These are phyloP conservation scores for Perca flavescens DNA, from an alignment of 2,113 vertebrate genomes.

Conservation along the genomic window DNA sequence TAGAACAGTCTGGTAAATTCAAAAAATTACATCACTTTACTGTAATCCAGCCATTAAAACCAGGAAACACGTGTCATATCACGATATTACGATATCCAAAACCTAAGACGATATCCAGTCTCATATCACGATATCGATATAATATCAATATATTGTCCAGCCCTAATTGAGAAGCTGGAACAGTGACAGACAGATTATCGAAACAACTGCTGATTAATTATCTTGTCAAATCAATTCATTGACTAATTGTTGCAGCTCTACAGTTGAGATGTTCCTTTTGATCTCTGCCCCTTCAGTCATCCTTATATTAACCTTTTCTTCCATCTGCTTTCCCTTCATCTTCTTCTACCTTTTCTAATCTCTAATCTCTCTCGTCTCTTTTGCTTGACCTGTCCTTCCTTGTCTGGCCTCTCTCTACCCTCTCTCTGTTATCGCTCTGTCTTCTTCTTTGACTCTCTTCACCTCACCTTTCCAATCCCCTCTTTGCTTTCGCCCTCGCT, in stretches of 20 bases:
- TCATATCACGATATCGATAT: too few relatives aligned
- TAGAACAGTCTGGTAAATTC: too few relatives aligned
- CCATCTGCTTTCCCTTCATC: conserved; percentile 33
- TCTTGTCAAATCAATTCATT: neutral
- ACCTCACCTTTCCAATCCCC: conserved; percentile 35
- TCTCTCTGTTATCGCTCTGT: conserved; percentile 31
- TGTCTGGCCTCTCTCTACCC: conserved; percentile 48
- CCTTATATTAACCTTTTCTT: conserved; percentile 30
- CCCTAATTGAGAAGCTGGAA: neutral
- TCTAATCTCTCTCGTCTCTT: conserved; percentile 46
- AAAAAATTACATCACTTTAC: too few relatives aligned
- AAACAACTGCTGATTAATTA: neutral
- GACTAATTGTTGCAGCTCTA: neutral
- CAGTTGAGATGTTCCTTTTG: conserved; percentile 24
- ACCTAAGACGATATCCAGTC: too few relatives aligned
- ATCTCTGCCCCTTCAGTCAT: conserved; percentile 24
- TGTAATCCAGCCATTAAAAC: too few relatives aligned
- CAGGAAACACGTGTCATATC: too few relatives aligned
- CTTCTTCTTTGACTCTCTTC: conserved; percentile 22
- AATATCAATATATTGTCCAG: too few relatives aligned
- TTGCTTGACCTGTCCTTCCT: conserved; percentile 65
- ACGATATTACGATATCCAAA: too few relatives aligned
- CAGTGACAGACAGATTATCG: neutral
- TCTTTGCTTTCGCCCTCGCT: neutral
- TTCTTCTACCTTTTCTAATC: conserved; percentile 1